Evolutionary conservation across 2,113 vertebrate species (phyloP).

Genomic region (Probosciger aterrimus): DNA sequence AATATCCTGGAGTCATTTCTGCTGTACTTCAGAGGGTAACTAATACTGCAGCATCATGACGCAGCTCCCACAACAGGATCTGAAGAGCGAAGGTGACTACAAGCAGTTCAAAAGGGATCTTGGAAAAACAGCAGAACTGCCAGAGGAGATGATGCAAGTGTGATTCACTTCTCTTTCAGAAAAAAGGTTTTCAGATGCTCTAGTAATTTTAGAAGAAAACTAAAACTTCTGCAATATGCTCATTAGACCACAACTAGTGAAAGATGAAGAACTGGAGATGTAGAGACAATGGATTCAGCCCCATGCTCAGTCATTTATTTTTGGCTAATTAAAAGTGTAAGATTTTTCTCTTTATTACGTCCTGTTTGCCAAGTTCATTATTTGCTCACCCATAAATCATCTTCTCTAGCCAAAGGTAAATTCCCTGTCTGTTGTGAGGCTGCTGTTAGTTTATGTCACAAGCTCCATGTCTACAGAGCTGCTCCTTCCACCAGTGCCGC

Average conservation of each 20-base stretch:
- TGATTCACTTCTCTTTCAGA: background rate
- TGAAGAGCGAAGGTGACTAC: background rate
- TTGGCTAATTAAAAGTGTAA: constrained; percentile 74
- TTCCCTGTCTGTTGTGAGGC: background rate
- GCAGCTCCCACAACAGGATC: background rate
- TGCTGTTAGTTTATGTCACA: background rate
- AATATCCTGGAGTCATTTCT: background rate
- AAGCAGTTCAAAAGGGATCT: background rate
- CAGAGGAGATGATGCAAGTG: background rate
- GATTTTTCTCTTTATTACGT: constrained; percentile 75
- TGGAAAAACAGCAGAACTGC: background rate
- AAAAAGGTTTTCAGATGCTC: background rate
- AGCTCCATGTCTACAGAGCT: background rate
- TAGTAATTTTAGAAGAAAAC: background rate
- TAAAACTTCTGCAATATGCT: background rate
- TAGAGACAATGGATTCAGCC: constrained; percentile 6
- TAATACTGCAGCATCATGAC: accelerated
- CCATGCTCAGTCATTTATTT: constrained; percentile 64
- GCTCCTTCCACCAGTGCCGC: background rate
- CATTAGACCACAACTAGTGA: background rate
- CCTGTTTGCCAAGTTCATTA: constrained; percentile 73
- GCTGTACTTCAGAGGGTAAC: background rate
- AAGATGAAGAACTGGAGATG: background rate
- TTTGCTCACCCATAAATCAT: constrained; percentile 70
- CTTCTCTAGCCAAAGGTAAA: constrained; percentile 26